phyloP scores from a whole-genome alignment of 2,113 vertebrate species.

The Mesoclemmys tuberculata region DNA sequence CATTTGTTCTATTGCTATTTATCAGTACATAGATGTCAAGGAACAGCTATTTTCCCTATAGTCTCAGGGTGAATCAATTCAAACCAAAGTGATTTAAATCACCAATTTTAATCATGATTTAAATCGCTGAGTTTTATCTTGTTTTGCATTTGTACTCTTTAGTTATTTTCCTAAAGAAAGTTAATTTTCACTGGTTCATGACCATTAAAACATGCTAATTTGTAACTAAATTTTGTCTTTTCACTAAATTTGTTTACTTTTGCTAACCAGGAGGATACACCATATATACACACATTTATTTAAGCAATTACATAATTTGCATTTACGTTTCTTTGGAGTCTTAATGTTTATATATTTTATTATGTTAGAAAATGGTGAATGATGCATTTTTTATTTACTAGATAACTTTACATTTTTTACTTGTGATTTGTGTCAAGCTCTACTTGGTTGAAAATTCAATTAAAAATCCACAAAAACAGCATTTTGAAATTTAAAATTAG shows the following conservation, averaged over 20 bases:
- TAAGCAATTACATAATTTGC: neutral
- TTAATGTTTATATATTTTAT: too few relatives aligned
- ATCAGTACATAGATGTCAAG: neutral
- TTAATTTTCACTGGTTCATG: too few relatives aligned
- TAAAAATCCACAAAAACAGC: neutral
- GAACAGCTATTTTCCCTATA: rapidly evolving
- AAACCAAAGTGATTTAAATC: too few relatives aligned
- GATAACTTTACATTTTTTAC: neutral
- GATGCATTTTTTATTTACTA: neutral
- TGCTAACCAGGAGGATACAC: neutral
- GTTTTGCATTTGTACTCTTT: too few relatives aligned
- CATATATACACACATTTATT: too few relatives aligned
- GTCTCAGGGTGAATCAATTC: too few relatives aligned
- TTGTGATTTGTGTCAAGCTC: neutral
- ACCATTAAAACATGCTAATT: too few relatives aligned
- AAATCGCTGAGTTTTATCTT: too few relatives aligned
- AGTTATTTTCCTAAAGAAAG: too few relatives aligned
- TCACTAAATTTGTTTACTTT: too few relatives aligned
- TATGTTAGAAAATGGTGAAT: neutral
- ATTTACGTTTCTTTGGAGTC: neutral
- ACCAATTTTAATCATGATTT: too few relatives aligned
- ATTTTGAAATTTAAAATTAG: neutral
- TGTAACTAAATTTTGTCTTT: too few relatives aligned
- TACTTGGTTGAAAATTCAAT: neutral
- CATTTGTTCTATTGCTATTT: neutral